Percentiles rank a stretch among this genome's conserved stretches.
These are phyloP conservation scores for Macrosoma leucophasiata DNA, from an alignment of 2,888 invertebrate genomes.

Conservation along the genomic window DNA sequence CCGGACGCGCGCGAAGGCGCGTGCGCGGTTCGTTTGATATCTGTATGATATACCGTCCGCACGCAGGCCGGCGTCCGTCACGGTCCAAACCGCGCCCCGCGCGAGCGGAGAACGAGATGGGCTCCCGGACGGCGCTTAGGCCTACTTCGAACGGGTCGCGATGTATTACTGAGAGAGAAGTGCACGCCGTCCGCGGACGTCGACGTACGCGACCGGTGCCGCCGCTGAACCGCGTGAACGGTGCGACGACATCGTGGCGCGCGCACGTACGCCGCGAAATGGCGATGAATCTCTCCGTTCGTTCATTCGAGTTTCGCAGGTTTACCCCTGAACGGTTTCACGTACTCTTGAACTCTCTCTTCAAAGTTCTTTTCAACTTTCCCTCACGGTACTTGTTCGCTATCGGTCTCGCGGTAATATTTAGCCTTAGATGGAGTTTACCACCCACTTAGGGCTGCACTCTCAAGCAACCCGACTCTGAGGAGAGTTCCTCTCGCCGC, in stretches of 20 bases:
- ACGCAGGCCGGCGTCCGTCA: constrained; percentile 28
- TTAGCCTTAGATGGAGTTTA: constrained; percentile 77
- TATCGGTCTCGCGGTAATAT: constrained; percentile 80
- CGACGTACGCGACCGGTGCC: constrained; percentile 31
- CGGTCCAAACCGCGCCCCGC: constrained; percentile 26
- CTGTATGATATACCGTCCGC: constrained; percentile 26
- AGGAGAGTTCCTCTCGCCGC: constrained; percentile 38
- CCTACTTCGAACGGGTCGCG: constrained; percentile 69
- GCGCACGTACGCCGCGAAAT: constrained; percentile 34
- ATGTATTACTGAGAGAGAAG: constrained; percentile 65
- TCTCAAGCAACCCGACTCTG: constrained; percentile 76
- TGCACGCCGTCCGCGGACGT: constrained; percentile 39
- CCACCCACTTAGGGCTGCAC: constrained; percentile 78
- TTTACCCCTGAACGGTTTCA: constrained; percentile 72
- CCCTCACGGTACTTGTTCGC: constrained; percentile 81
- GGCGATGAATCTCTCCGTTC: constrained; percentile 56
- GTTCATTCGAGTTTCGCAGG: constrained; percentile 74
- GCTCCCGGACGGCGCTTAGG: constrained; percentile 46
- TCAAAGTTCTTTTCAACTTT: constrained; percentile 83
- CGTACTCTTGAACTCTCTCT: constrained; percentile 73
- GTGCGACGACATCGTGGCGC: constrained; percentile 26
- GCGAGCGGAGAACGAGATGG: constrained; percentile 26
- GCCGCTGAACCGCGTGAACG: constrained; percentile 16
- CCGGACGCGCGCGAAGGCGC: constrained; percentile 40
- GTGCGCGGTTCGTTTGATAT: constrained; percentile 31